Conservation (phyloP, 2,113 vertebrate species). For the Pachypanchax playfairii region DNA sequence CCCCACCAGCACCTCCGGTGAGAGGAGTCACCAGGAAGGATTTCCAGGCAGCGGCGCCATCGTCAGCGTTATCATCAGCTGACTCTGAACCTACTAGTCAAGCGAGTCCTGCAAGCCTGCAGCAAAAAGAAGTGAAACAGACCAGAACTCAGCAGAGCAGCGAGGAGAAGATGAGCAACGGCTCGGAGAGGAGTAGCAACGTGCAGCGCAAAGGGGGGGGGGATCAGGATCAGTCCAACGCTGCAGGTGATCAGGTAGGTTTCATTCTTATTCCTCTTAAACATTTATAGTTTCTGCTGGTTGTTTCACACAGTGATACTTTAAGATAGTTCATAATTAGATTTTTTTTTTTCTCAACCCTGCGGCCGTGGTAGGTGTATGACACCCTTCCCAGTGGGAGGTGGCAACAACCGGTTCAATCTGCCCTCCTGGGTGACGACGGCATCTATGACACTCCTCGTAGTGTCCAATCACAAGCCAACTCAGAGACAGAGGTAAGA, state of each 20-base stretch:
- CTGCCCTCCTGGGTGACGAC: slow-evolving; percentile 57
- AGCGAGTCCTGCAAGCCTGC: slow-evolving; percentile 1
- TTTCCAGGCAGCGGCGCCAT: slow-evolving; percentile 16
- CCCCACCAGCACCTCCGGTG: slow-evolving; percentile 81
- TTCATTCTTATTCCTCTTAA: too few relatives aligned
- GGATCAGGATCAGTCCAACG: slow-evolving; percentile 47
- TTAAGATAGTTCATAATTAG: neutral
- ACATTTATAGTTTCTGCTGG: too few relatives aligned
- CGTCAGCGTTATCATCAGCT: neutral
- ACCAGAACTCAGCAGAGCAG: slow-evolving; percentile 21
- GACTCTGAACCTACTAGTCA: slow-evolving; percentile 43
- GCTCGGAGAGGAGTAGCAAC: slow-evolving; percentile 45
- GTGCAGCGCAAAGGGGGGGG: slow-evolving; percentile 52
- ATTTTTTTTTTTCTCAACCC: neutral
- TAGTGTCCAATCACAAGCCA: slow-evolving; percentile 61
- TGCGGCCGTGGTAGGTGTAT: slow-evolving; percentile 72
- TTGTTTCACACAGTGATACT: neutral
- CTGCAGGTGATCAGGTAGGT: slow-evolving; percentile 72
- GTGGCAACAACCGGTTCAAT: slow-evolving; percentile 71
- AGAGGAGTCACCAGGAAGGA: slow-evolving; percentile 81
- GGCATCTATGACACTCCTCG: slow-evolving; percentile 83
- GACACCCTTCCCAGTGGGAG: slow-evolving; percentile 80
- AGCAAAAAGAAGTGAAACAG: slow-evolving; percentile 38
- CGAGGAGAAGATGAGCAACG: slow-evolving; percentile 41
- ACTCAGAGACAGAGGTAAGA: slow-evolving; percentile 74